These are phyloP conservation scores for Coturnix japonica DNA, from an alignment of 2,113 vertebrate genomes.

Conservation along the genomic window DNA sequence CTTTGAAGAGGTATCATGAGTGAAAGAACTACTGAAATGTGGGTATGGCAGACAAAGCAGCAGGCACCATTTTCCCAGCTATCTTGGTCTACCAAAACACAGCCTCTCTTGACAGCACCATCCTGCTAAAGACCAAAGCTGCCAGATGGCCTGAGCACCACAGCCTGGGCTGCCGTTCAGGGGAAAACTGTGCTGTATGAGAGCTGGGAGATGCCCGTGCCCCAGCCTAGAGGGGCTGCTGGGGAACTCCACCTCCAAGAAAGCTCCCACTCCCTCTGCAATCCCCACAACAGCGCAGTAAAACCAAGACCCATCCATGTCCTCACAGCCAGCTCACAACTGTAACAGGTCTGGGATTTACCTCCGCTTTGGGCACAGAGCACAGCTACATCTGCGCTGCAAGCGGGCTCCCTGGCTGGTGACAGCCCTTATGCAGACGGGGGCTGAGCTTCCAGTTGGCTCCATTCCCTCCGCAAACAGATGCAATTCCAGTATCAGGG, in stretches of 20 bases:
- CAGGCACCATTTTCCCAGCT: neutral
- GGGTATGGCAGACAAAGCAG: neutral
- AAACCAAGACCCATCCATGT: accelerated
- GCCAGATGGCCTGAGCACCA: neutral
- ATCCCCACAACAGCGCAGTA: accelerated
- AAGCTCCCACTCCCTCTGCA: accelerated
- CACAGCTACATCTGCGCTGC: neutral
- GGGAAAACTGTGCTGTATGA: accelerated
- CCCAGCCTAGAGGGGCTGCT: neutral
- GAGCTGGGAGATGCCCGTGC: neutral
- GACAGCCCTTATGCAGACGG: constrained; percentile 27
- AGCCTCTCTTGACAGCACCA: neutral
- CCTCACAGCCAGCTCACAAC: neutral
- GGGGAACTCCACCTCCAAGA: neutral
- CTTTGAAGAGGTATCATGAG: neutral
- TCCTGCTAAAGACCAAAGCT: neutral
- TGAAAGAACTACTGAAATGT: neutral
- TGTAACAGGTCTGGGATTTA: neutral
- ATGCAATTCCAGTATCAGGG: constrained; percentile 63
- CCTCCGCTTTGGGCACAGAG: accelerated
- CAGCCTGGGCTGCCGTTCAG: accelerated
- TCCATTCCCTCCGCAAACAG: constrained; percentile 32
- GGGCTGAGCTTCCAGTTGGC: constrained; percentile 58
- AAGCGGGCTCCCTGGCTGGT: neutral
- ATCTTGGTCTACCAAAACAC: neutral